phyloP scores from a whole-genome alignment of 2,113 vertebrate genomes.

The Lota lota region DNA sequence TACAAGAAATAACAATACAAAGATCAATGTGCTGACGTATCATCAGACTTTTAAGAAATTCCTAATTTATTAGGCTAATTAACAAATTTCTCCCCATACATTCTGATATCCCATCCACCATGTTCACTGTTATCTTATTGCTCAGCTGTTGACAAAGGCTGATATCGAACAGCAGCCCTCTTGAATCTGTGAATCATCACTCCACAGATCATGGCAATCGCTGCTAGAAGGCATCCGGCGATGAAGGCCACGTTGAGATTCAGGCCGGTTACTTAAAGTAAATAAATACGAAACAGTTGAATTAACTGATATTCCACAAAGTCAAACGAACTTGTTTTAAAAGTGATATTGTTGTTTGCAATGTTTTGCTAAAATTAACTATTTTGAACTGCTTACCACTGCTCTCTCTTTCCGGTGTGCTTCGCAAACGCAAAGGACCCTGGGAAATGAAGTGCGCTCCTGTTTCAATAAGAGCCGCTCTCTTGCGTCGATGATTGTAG shows the following conservation, averaged over 20 bases:
- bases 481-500: constrained; percentile 21
- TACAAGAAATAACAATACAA: too few relatives aligned
- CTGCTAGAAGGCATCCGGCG: constrained; percentile 54
- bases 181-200: constrained; percentile 46
- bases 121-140: constrained; percentile 1
- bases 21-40: too few relatives aligned
- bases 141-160: constrained; percentile 34
- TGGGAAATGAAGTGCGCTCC: constrained; percentile 68
- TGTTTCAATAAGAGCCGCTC: constrained; percentile 52
- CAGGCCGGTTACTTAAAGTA: constrained; percentile 35
- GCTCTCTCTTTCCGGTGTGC: constrained; percentile 13
- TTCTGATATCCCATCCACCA: too few relatives aligned
- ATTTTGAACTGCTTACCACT: not conserved
- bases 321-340: not conserved
- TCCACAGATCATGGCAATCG: constrained; percentile 51
- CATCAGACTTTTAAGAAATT: too few relatives aligned
- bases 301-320: not conserved
- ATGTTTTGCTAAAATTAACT: not conserved
- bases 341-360: not conserved
- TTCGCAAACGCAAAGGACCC: constrained; percentile 63
- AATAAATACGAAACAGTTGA: not conserved
- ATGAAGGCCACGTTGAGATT: constrained; percentile 58
- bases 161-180: constrained; percentile 41
- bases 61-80: too few relatives aligned
- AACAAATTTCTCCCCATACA: too few relatives aligned